Conservation (phyloP, 92 coral and sea anemone genomes). For the Palythoa heliodiscus region DNA sequence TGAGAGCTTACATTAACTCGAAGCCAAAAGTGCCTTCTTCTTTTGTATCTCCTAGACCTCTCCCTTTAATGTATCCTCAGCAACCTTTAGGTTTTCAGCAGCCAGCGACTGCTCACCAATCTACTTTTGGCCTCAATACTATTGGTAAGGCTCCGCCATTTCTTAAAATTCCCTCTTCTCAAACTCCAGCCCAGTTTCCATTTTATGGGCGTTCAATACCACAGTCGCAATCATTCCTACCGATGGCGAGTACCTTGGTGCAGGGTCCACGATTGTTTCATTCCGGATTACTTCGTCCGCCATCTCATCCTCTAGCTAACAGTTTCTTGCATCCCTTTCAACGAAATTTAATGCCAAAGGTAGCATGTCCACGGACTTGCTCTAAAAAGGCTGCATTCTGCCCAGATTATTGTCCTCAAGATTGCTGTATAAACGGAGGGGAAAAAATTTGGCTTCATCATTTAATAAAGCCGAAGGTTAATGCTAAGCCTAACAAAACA, state of each 20-base stretch:
- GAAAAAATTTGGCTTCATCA: background rate
- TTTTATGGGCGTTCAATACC: constrained; percentile 17
- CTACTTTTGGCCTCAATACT: background rate
- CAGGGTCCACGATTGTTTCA: background rate
- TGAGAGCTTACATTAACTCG: constrained; percentile 10
- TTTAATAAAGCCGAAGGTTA: background rate
- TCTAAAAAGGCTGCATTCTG: constrained; percentile 38
- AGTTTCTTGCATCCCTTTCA: constrained; percentile 1
- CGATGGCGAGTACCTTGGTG: constrained; percentile 14
- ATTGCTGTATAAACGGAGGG: constrained; percentile 54
- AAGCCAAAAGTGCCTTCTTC: constrained; percentile 1
- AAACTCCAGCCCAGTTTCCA: constrained; percentile 4
- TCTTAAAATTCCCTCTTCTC: constrained; percentile 10
- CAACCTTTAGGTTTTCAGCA: constrained; percentile 17
- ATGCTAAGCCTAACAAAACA: background rate
- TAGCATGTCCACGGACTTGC: background rate
- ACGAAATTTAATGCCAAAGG: constrained; percentile 13
- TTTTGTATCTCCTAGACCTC: background rate
- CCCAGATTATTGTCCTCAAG: constrained; percentile 69
- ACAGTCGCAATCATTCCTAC: constrained; percentile 12
- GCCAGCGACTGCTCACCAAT: background rate
- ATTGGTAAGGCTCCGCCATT: constrained; percentile 16
- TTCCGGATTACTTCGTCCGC: background rate
- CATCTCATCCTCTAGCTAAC: background rate
- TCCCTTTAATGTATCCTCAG: constrained; percentile 4